Evolutionary conservation across 2,113 vertebrate species (phyloP).

Genomic region (Uropsilus gracilis): DNA sequence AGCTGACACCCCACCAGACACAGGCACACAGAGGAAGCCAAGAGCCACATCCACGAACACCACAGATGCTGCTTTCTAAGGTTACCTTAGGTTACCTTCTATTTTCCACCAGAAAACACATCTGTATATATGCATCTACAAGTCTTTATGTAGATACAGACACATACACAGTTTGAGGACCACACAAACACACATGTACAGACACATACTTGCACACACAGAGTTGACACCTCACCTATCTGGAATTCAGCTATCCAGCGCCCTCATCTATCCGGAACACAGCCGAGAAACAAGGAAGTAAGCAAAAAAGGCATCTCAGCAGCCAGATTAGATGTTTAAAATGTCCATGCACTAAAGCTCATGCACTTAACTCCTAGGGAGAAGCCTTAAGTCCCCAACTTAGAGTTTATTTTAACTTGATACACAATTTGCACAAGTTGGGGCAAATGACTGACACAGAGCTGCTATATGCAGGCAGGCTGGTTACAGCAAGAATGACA

Average conservation of each 20-base stretch:
- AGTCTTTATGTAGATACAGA: constrained; percentile 1
- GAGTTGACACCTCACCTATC: constrained; percentile 83
- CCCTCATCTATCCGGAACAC: constrained; percentile 83
- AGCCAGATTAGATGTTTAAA: constrained; percentile 71
- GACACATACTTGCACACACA: constrained; percentile 68
- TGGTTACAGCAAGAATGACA: constrained; percentile 32
- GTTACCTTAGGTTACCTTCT: constrained; percentile 47
- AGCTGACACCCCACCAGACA: neutral
- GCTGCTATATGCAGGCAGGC: neutral
- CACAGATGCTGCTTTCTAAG: constrained; percentile 5
- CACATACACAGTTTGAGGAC: constrained; percentile 48
- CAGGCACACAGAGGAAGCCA: neutral
- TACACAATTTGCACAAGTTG: neutral
- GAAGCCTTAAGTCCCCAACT: constrained; percentile 20
- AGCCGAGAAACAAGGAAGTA: constrained; percentile 82
- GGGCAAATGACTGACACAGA: neutral
- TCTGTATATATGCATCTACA: neutral
- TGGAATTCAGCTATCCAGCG: constrained; percentile 82
- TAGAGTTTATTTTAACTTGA: neutral
- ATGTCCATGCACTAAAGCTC: constrained; percentile 73
- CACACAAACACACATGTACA: constrained; percentile 58
- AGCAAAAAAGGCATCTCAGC: constrained; percentile 82
- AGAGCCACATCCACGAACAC: constrained; percentile 42
- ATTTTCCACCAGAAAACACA: neutral
- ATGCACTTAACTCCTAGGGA: constrained; percentile 54